These are phyloP conservation scores for Aculops lycopersici DNA, from an alignment of 1,140 invertebrate genomes.

Conservation along the genomic window DNA sequence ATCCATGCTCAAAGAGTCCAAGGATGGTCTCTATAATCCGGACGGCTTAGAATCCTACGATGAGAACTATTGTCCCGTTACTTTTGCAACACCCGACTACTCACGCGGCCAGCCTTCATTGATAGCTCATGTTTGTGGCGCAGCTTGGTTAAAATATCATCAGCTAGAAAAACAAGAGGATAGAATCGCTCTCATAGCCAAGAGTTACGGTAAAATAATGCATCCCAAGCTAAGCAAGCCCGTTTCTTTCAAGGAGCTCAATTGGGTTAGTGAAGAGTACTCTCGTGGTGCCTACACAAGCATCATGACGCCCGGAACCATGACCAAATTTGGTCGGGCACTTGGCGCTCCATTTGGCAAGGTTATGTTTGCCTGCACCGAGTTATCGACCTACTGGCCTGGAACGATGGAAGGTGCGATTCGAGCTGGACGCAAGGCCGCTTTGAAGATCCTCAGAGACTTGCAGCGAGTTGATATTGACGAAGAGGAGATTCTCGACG, in stretches of 20 bases:
- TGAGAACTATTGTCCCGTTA: neutral
- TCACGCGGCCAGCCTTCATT: neutral
- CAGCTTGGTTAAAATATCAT: neutral
- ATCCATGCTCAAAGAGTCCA: neutral
- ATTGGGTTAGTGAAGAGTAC: slow-evolving; percentile 16
- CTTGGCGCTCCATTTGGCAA: slow-evolving; percentile 12
- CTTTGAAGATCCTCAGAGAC: slow-evolving; percentile 8
- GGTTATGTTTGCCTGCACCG: slow-evolving; percentile 22
- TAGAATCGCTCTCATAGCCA: neutral
- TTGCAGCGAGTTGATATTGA: neutral
- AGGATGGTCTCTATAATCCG: neutral
- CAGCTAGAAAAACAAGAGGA: neutral
- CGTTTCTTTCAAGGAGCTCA: slow-evolving; percentile 15
- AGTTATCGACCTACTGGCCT: slow-evolving; percentile 22
- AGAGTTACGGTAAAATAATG: neutral
- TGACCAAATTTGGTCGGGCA: slow-evolving; percentile 9
- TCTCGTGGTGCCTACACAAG: slow-evolving; percentile 14
- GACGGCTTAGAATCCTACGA: neutral
- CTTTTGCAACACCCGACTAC: neutral
- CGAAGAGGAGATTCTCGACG: neutral
- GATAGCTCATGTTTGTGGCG: neutral
- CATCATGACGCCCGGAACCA: slow-evolving; percentile 8
- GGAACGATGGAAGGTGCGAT: slow-evolving; percentile 24
- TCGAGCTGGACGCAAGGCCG: slow-evolving; percentile 21
- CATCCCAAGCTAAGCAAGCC: slow-evolving; percentile 9